Conservation (phyloP, 2,113 vertebrate species). For the Pterocles burchelli region DNA sequence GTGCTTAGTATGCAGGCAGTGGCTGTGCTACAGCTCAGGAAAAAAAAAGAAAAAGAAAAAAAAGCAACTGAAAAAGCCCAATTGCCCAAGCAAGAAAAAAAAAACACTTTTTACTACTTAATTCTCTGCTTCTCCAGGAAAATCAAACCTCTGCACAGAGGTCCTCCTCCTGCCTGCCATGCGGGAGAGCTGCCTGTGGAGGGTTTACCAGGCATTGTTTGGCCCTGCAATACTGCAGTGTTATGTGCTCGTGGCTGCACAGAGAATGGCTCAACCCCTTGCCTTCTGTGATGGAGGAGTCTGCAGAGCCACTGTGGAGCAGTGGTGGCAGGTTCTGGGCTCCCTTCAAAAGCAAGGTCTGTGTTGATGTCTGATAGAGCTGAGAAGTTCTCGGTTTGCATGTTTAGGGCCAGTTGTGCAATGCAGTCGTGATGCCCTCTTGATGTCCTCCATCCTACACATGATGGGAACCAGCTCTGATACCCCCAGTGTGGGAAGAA, state of each 20-base stretch:
- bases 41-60: neutral
- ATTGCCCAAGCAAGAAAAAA: neutral
- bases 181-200: neutral
- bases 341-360: neutral
- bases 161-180: neutral
- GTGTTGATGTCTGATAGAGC: neutral
- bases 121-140: neutral
- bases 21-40: neutral
- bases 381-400: neutral
- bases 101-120: neutral
- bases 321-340: neutral
- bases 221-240: fast-evolving
- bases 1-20: slow-evolving; percentile 57
- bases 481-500: neutral
- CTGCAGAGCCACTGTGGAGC: neutral
- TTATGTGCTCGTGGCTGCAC: neutral
- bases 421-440: neutral
- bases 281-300: neutral
- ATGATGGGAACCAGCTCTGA: neutral
- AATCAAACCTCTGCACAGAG: neutral
- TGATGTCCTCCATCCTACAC: neutral
- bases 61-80: neutral
- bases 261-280: neutral
- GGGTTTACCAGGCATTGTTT: neutral
- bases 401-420: neutral